Base-by-base conservation (phyloP, 2,888 invertebrate species). In the Isotomurus palustris region DNA sequence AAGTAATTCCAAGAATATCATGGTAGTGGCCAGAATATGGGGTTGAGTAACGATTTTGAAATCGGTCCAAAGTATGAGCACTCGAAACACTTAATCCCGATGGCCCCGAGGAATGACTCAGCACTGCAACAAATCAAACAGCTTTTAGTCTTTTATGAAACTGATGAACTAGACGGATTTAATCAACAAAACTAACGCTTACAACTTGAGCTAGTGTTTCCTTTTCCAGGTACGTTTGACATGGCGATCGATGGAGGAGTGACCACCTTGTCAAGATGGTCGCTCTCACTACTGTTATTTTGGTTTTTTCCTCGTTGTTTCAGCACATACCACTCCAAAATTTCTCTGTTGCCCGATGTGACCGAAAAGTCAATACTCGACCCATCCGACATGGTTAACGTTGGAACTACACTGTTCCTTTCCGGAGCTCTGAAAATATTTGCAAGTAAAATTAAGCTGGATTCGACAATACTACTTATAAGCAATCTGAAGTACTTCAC, bases 261-360 rank as follows among this genome's bases (percentile, higher is more conserved):
- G 3, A 70, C 70, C 32, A 70, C 70, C 56, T 69, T 69, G 44
- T 70, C 70, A 55, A 70, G 47, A 55, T 70, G 67, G 54, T 70
- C 70, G 52, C 68, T 68, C 41, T 70, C 70, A 43, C 70, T 70
- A 40, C 67, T 68, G 43, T 70, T 68, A 40, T 68, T 67, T 43
- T 70, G 70, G 45, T 68, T 67, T 56, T 70, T 68, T 1, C 66
- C 64, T 64, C 66, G 66, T 17, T 58, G 76, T 72, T 79, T 76
- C 68, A 77, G 74, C 29, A 75, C 74, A 60, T 80, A 79, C 70
- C 80, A 84, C 64, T 83, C 84, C 41, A 82, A 76, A 45, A 82
- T 78, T 62, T 83, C 82, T 51, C 74, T 73, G 48, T 76, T 76
- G 12, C 76, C 76, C 3, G 80, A 80, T 64, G 79, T 79, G 14